Evolutionary conservation across 1,140 invertebrate genomes (phyloP).

Genomic region (Pseudachorutes palmiensis): DNA sequence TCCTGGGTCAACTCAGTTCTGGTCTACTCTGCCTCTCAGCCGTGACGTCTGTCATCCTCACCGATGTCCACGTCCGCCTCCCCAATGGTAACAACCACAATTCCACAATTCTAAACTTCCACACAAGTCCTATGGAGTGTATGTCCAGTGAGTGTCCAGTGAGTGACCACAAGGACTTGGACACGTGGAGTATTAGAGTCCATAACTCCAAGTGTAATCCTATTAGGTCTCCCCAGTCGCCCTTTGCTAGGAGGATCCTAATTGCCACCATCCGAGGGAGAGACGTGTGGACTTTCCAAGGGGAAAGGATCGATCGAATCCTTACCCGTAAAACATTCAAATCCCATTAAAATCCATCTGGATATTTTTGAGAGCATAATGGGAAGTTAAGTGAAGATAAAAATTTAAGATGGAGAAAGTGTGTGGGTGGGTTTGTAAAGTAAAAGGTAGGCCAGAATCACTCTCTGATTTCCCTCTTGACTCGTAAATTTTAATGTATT

Average conservation of each 20-base stretch:
- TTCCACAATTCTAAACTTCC: background rate
- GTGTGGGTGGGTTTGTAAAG: background rate
- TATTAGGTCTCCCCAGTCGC: no score
- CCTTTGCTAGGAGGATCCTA: no score
- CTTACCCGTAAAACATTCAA: no score
- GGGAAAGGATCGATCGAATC: no score
- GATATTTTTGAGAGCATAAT: no score
- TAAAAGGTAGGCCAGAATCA: conserved; percentile 7
- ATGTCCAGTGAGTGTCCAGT: no score
- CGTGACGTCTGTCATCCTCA: background rate
- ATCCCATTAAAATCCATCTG: no score
- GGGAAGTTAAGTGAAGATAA: background rate
- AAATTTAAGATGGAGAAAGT: background rate
- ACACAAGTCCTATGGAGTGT: background rate
- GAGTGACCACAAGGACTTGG: no score
- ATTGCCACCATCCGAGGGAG: no score
- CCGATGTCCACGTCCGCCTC: conserved; percentile 9
- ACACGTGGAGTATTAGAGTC: no score
- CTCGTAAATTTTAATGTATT: conserved; percentile 8
- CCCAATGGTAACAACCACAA: conserved; percentile 4
- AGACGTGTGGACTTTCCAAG: no score
- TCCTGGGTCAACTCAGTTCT: conserved; percentile 7
- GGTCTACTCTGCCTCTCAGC: background rate
- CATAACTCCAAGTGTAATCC: no score
- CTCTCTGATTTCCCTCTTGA: conserved; percentile 11